Conservation (phyloP, 2,888 invertebrate genomes). For the Caenorhabditis sp. region DNA sequence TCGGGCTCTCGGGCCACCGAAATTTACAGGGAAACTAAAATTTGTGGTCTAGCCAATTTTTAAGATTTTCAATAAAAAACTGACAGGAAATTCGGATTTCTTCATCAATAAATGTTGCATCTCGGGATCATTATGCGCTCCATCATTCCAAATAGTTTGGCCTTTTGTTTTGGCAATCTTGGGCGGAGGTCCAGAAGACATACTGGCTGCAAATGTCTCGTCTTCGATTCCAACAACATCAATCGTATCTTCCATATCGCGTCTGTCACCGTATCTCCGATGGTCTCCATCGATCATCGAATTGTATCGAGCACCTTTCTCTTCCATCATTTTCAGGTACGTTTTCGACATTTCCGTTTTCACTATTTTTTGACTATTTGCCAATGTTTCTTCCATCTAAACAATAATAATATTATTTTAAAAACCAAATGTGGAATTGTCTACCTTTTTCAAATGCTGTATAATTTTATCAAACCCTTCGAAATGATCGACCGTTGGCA, state of each 20-base stretch:
- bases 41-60: too few relatives aligned
- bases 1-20: too few relatives aligned
- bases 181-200: not conserved
- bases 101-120: not conserved
- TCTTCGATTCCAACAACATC: slow-evolving; percentile 35
- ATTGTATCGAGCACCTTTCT: slow-evolving; percentile 4
- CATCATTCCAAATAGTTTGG: not conserved
- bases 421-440: not conserved
- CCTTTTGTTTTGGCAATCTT: not conserved
- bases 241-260: slow-evolving; percentile 10
- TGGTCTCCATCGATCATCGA: not conserved
- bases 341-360: slow-evolving; percentile 3
- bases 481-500: slow-evolving; percentile 4
- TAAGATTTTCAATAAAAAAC: too few relatives aligned
- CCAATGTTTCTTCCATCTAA: not conserved
- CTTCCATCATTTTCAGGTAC: slow-evolving; percentile 31
- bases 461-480: slow-evolving; percentile 15
- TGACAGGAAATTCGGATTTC: not conserved
- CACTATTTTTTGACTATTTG: not conserved
- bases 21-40: too few relatives aligned
- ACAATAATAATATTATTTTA: not conserved
- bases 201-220: slow-evolving; percentile 8
- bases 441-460: not conserved
- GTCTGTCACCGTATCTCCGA: not conserved
- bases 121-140: not conserved